Conservation (phyloP, 2,797 vertebrate species). For the Sebastes minor region DNA sequence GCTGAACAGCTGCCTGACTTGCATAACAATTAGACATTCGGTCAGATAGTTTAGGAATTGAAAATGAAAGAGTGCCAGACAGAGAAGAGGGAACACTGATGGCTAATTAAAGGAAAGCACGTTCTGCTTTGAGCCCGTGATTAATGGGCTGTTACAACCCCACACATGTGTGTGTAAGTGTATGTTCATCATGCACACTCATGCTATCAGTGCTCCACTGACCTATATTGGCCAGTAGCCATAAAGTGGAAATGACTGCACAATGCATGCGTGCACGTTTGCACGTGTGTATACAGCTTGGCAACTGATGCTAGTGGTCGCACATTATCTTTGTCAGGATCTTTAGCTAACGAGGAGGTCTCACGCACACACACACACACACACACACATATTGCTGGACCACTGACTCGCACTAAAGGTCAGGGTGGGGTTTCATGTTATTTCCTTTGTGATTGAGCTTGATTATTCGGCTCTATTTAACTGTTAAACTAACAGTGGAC, state of each 20-base stretch:
- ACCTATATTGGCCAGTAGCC: constrained; percentile 55
- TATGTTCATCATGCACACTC: not conserved
- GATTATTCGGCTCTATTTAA: constrained; percentile 14
- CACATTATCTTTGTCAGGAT: constrained; percentile 30
- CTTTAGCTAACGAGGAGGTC: constrained; percentile 32
- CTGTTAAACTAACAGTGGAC: not conserved
- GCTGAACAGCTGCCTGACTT: not conserved
- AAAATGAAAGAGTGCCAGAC: constrained; percentile 26
- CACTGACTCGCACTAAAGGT: constrained; percentile 37
- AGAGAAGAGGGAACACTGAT: constrained; percentile 17
- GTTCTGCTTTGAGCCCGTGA: constrained; percentile 23
- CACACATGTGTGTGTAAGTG: not conserved
- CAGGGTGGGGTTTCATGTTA: constrained; percentile 49
- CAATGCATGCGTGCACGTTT: not conserved
- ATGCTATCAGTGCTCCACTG: constrained; percentile 56
- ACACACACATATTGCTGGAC: not conserved
- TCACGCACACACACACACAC: not conserved
- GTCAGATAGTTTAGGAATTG: not conserved
- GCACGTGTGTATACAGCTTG: not conserved
- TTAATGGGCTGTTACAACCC: not conserved
- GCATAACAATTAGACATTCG: not conserved
- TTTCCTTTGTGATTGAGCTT: constrained; percentile 42
- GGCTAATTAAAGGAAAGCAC: constrained; percentile 16
- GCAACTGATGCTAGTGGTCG: not conserved
- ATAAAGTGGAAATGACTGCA: constrained; percentile 29